Evolutionary conservation across 1,140 invertebrate species (phyloP).

Genomic region (Araneus ventricosus): DNA sequence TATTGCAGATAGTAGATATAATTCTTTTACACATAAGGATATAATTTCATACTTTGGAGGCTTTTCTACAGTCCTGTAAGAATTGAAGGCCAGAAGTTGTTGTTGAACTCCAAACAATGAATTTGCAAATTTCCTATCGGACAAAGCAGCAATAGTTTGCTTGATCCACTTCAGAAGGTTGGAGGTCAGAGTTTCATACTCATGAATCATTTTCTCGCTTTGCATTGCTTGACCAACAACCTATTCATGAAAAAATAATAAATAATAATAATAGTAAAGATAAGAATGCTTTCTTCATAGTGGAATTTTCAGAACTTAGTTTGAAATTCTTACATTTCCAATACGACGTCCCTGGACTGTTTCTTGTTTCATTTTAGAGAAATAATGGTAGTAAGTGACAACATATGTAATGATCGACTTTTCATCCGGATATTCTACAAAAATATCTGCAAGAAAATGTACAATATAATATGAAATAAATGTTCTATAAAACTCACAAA

Average conservation of each 20-base stretch:
- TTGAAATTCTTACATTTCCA: slow-evolving; percentile 94
- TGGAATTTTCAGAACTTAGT: not conserved
- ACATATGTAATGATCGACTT: slow-evolving; percentile 99
- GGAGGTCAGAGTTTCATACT: slow-evolving; percentile 98
- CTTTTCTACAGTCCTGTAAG: slow-evolving; percentile 99
- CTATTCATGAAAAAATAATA: slow-evolving; percentile 77
- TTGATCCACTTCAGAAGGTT: slow-evolving; percentile 99
- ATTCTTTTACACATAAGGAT: not conserved
- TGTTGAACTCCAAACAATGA: slow-evolving; percentile 96
- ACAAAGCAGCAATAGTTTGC: slow-evolving; percentile 93
- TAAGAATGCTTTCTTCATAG: not conserved
- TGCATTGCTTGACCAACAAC: slow-evolving; percentile 99
- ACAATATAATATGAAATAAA: not conserved
- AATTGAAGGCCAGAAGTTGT: slow-evolving; percentile 97
- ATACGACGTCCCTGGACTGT: slow-evolving; percentile 99
- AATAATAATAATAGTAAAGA: not conserved
- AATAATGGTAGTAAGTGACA: slow-evolving; percentile 99
- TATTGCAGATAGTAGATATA: no score
- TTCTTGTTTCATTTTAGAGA: slow-evolving; percentile 99
- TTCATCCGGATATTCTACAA: slow-evolving; percentile 99
- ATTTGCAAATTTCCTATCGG: slow-evolving; percentile 97
- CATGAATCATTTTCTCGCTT: slow-evolving; percentile 96
- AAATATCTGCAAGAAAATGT: slow-evolving; percentile 94
- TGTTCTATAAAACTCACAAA: no score
- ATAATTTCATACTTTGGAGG: slow-evolving; percentile 88